Evolutionary conservation across 2,113 vertebrate genomes (phyloP).

Genomic region (Limanda limanda): DNA sequence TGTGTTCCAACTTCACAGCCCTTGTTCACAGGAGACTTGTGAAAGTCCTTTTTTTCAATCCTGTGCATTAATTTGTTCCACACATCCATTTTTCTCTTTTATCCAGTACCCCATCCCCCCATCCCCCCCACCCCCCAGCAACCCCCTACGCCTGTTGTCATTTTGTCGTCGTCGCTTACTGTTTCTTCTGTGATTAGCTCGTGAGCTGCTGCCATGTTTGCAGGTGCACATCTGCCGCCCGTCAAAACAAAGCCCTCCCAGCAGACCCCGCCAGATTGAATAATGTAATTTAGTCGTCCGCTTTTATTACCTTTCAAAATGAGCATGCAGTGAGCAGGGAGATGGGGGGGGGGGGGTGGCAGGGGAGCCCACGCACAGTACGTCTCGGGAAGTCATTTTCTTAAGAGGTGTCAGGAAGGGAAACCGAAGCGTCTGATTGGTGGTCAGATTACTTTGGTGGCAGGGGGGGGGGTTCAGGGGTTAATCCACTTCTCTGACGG

Average conservation of each 20-base stretch:
- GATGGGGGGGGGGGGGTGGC: constrained; percentile 24
- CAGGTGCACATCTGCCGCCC: constrained; percentile 77
- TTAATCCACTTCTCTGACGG: constrained; percentile 77
- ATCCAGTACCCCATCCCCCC: constrained; percentile 19
- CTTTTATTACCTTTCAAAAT: constrained; percentile 73
- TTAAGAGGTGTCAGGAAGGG: constrained; percentile 71
- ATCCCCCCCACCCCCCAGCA: constrained; percentile 17
- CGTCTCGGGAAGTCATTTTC: constrained; percentile 70
- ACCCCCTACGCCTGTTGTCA: constrained; percentile 45
- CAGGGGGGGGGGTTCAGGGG: constrained; percentile 57
- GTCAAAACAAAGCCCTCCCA: constrained; percentile 76
- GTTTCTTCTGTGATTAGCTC: constrained; percentile 67
- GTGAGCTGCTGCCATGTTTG: constrained; percentile 60
- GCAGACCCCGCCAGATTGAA: constrained; percentile 65
- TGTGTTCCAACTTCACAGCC: constrained; percentile 45
- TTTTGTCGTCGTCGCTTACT: constrained; percentile 64
- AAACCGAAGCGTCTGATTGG: constrained; percentile 68
- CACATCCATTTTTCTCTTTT: constrained; percentile 41
- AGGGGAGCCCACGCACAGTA: constrained; percentile 29
- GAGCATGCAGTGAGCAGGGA: constrained; percentile 52
- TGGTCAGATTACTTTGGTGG: constrained; percentile 67
- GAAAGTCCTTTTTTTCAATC: constrained; percentile 34
- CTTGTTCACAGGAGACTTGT: constrained; percentile 27
- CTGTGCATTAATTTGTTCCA: constrained; percentile 22
- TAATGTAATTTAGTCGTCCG: constrained; percentile 75